Base-by-base conservation (phyloP, 2,113 vertebrate species). In the Paramormyrops kingsleyae region DNA sequence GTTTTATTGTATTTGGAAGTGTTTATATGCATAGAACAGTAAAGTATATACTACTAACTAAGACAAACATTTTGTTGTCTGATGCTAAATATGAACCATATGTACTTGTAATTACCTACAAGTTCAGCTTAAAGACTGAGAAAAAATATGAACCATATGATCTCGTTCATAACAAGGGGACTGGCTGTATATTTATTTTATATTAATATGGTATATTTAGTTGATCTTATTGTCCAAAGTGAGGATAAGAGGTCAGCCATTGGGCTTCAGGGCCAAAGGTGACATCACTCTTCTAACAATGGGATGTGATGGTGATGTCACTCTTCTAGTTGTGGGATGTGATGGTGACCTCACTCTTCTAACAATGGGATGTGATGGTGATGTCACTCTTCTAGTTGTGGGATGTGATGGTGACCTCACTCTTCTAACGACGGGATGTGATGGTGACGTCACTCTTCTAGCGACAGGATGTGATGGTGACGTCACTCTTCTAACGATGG, bases 311-410 rank as follows among this genome's bases (percentile, higher is more conserved):
- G 47, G 47, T 49, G 47, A 49, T 1, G 47, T 49, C 10, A 49
- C 47, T 49, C 47, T 49, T 49, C 47, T 12, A 12, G 0, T 0
- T 0, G 13, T 0, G 10, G 47, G 47, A 49, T 49, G 10, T 49
- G 47, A 50, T 50, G 46, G 46, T 47, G 46, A 47, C 1, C 1
- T 47, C 1, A 47, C 46, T 47, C 46, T 9, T 47, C 1, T 47
- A 47, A 2, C 8, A 0, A 47, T 0, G 1, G 46, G 46, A 47
- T 47, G 44, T 44, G 44, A 44, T 44, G 44, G 12, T 52, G 50
- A 52, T 0, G 4, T 53, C 0, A 53, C 15, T 53, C 15, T 53
- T 53, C 4, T 53, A 17, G 1, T 4, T 0, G 19, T 0, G 0
- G 4, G 50, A 52, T 17, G 15, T 52, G 50, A 52, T 17, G 15